These are phyloP conservation scores for Rhodinocichla rosea DNA, from an alignment of 2,113 vertebrate species.

Conservation along the genomic window DNA sequence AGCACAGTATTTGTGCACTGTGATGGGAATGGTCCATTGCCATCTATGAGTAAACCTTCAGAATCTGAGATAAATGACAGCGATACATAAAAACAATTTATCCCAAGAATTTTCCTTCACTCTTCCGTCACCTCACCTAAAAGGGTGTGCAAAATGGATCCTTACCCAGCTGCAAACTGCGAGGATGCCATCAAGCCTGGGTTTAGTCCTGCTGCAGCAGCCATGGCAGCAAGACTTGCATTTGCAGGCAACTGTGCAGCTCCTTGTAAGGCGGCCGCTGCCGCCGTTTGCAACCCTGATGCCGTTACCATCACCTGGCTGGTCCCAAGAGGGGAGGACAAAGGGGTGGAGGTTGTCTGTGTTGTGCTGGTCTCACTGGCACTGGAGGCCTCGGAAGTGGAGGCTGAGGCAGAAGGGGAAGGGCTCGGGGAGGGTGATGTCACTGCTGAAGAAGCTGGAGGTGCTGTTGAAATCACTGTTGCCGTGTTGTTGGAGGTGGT, in stretches of 20 bases:
- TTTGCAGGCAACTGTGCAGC: conserved; percentile 88
- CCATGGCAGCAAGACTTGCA: conserved; percentile 95
- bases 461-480: conserved; percentile 91
- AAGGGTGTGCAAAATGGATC: neutral
- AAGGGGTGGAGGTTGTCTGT: conserved; percentile 83
- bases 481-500: conserved; percentile 85
- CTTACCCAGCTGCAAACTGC: conserved; percentile 93
- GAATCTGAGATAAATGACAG: neutral
- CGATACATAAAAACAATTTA: neutral
- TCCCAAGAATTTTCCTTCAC: neutral
- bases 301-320: conserved; percentile 95
- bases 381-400: conserved; percentile 75
- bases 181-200: conserved; percentile 95
- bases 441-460: conserved; percentile 80
- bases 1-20: neutral
- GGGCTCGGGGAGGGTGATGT: conserved; percentile 89
- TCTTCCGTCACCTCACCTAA: neutral
- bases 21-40: neutral
- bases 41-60: neutral
- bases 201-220: conserved; percentile 92
- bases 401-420: conserved; percentile 80
- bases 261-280: conserved; percentile 86
- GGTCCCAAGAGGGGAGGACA: conserved; percentile 81
- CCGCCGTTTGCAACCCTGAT: conserved; percentile 82
- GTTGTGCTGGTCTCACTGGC: conserved; percentile 80